Base-by-base conservation (phyloP, 2,888 invertebrate genomes). In the Drosophila suboccidentalis region DNA sequence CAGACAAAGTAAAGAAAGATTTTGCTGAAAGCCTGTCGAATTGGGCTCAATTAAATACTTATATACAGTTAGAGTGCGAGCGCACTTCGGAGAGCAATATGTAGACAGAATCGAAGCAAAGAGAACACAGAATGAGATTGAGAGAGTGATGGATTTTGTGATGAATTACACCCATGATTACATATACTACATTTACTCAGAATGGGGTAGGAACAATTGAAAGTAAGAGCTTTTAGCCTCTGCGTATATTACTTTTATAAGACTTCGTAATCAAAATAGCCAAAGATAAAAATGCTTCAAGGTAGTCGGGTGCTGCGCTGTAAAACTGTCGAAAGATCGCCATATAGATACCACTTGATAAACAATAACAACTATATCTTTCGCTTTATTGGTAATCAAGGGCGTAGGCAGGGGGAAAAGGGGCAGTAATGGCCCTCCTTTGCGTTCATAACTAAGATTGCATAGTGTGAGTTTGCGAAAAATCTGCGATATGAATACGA, bases 261-360 rank as follows among this genome's bases (percentile, higher is more conserved):
- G n/a, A 38, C 22, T 57, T 60, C 47, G 46, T 58, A 43, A 41
- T 49, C 44, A 26, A 36, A 9, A 39, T 44, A 29, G 51, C 38
- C 41, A 38, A 32, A 57, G 65, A 77, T 77, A 65, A 64, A 67
- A 60, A 44, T 46, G 8, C 22, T 54, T 41, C 34, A 10, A 38
- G 36, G 39, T n/a, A 29, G 15, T 54, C n/a, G 9, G 32, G 13
- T 51, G 29, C 46, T 55, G 59, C 61, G 39, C 74, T 63, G 50
- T 80, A 65, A 82, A 86, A 65, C 41, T 77, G 59, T 50, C 75
- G 57, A 82, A 69, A 44, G 29, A 68, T 55, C 5, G 55, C 17
- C 55, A 81, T 82, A 84, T 78, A 82, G 87, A 82, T 87, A 82
- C 34, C 46, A 19, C 26, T 49, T 61, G 32, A 59, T 66, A 55